Conservation (phyloP, 2,888 invertebrate genomes). For the Drosophila gaucha region DNA sequence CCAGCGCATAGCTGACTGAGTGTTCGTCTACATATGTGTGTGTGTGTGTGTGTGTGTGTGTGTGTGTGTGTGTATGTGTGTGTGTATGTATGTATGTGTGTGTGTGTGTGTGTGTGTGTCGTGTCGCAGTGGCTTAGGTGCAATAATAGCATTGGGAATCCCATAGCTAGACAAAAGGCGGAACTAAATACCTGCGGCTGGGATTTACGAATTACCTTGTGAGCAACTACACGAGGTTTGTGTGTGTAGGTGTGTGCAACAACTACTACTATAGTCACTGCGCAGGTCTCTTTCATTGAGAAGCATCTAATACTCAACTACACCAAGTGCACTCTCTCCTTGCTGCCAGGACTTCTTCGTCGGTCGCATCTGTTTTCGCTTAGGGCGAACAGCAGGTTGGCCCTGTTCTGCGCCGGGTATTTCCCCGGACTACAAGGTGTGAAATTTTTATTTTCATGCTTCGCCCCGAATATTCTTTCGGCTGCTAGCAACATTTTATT, state of each 20-base stretch:
- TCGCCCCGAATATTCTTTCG: conserved; percentile 18
- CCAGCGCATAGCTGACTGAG: conserved; percentile 12
- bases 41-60: neutral
- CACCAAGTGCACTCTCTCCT: conserved; percentile 15
- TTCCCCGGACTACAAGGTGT: conserved; percentile 72
- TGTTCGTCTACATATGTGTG: neutral
- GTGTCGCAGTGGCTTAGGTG: conserved; percentile 69
- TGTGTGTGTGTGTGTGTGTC: conserved; percentile 6
- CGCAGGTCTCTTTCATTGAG: conserved; percentile 55
- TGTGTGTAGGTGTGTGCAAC: conserved; percentile 5
- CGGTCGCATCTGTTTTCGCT: conserved; percentile 26
- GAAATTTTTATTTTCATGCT: conserved; percentile 80
- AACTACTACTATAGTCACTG: neutral
- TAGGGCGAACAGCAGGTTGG: conserved; percentile 36
- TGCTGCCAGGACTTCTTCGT: neutral
- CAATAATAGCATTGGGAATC: conserved; percentile 81
- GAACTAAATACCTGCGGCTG: conserved; percentile 80
- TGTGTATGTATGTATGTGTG: neutral
- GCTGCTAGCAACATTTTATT: conserved; percentile 1
- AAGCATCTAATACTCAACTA: conserved; percentile 34
- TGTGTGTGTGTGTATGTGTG: neutral
- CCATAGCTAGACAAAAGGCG: conserved; percentile 75
- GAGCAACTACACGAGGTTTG: conserved; percentile 20
- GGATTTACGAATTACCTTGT: conserved; percentile 76
- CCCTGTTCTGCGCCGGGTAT: conserved; percentile 40